A percentile compares a stretch with the other conserved stretches of the same genome.
Evolutionary conservation across 2,888 invertebrate species (phyloP).

Genomic region (Perizoma affinitatum): DNA sequence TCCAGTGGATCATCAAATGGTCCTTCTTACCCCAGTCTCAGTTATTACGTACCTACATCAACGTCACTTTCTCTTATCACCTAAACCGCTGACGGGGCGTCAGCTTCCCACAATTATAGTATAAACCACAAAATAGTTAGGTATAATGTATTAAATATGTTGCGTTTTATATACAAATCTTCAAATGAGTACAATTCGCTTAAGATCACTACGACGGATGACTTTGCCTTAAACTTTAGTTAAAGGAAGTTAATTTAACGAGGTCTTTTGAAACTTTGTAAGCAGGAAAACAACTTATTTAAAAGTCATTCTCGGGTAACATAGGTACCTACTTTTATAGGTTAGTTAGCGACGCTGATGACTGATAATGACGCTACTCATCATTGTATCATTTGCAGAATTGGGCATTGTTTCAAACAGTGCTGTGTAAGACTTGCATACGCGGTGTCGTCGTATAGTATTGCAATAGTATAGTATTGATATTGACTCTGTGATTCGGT

Average conservation of each 20-base stretch:
- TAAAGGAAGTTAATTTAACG: slow-evolving; percentile 11
- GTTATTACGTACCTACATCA: neutral
- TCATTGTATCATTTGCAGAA: slow-evolving; percentile 1
- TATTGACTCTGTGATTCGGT: too few species aligned
- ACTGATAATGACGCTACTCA: neutral
- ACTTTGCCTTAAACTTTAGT: slow-evolving; percentile 12
- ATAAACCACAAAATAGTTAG: too few species aligned
- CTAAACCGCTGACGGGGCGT: slow-evolving; percentile 5
- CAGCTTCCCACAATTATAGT: neutral
- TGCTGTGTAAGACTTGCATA: neutral
- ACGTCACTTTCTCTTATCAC: neutral
- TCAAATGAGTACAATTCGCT: slow-evolving; percentile 2
- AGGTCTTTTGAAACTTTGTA: neutral
- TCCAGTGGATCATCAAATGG: slow-evolving; percentile 9
- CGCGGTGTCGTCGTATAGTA: neutral
- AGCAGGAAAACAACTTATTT: slow-evolving; percentile 4
- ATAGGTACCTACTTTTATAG: neutral
- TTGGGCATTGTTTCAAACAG: neutral
- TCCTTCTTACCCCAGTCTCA: neutral
- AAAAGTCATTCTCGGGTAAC: neutral
- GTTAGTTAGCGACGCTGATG: too few species aligned
- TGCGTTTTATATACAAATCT: neutral
- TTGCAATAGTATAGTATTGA: neutral
- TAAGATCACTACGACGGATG: slow-evolving; percentile 10
- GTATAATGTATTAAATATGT: too few species aligned